phyloP scores from a whole-genome alignment of 2,888 invertebrate species.

The Physocephala rufipes region DNA sequence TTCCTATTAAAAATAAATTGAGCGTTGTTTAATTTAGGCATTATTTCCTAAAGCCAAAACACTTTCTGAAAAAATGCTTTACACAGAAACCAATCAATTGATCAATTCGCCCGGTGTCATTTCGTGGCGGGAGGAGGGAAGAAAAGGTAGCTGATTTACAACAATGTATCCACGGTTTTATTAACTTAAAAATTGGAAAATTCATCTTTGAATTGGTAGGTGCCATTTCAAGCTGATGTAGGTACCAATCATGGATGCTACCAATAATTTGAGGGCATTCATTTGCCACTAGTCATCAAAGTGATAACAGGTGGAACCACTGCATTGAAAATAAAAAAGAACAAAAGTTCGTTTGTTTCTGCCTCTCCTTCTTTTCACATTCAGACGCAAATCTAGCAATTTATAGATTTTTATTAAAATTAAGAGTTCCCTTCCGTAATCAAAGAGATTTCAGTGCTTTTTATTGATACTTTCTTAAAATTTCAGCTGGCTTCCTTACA shows the following conservation, averaged over 20 bases:
- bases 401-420: neutral
- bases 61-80: neutral
- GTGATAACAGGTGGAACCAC: neutral
- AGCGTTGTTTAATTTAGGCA: neutral
- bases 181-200: slow-evolving; percentile 42
- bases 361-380: too few relatives aligned
- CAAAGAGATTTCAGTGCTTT: neutral
- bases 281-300: neutral
- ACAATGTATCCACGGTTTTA: slow-evolving; percentile 43
- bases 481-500: neutral
- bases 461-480: neutral
- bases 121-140: neutral
- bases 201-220: slow-evolving; percentile 10
- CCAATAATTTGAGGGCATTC: neutral
- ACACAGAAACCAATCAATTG: neutral
- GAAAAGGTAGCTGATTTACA: too few relatives aligned
- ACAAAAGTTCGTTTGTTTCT: neutral
- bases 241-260: neutral
- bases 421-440: neutral
- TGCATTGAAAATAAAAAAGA: neutral
- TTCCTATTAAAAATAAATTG: neutral
- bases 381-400: neutral
- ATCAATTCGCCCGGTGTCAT: neutral
- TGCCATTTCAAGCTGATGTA: neutral
- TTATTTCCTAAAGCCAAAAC: neutral